Base-by-base conservation (phyloP, 2,113 vertebrate genomes). In the Callaeas wilsoni region DNA sequence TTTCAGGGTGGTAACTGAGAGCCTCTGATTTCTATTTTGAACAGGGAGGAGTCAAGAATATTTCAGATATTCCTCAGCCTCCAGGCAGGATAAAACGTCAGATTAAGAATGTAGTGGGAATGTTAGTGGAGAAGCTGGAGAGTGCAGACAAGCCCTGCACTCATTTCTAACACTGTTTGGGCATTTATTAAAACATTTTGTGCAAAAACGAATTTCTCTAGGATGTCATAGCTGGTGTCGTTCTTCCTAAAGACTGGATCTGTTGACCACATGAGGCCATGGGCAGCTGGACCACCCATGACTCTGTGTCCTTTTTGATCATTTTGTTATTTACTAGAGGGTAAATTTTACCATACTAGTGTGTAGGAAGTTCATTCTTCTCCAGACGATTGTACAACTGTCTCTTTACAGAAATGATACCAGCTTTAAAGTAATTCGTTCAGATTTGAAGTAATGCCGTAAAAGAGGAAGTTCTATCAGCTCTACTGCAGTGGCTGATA, bases 1-100 rank as follows among this genome's bases (percentile, higher is more conserved):
- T 90, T 92, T 92, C 64, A 77, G 60, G 60, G 52, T 87, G 60
- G 52, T 63, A 84, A 67, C 74, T 30, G 44, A 71, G 56, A 93
- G 30, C 39, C 35, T 86, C 69, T 91, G 64, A 71, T 84, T 94
- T 92, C 81, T 86, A 30, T 96, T 92, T 78, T 78, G 76, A 92
- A 73, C 44, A 89, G 68, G 44, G 73, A 90, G 76, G 71, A 81
- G 80, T 59, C 56, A 89, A 81, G 80, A 94, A 78, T 92, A 86
- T 92, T 95, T 75, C 87, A 96, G 77, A 79, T 93, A 90, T 81
- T 86, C 35, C 50, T 86, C 27, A 90, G 70, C 82, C 82, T 86
- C 79, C 47, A 74, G 93, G 71, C 90, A 90, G 87, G 75, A 47
- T 93, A 35, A 88, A 80, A 27, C 1, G 0, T 42, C 39, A 74